Evolutionary conservation across 2,113 vertebrate genomes (phyloP).

Genomic region (Perccottus glenii): DNA sequence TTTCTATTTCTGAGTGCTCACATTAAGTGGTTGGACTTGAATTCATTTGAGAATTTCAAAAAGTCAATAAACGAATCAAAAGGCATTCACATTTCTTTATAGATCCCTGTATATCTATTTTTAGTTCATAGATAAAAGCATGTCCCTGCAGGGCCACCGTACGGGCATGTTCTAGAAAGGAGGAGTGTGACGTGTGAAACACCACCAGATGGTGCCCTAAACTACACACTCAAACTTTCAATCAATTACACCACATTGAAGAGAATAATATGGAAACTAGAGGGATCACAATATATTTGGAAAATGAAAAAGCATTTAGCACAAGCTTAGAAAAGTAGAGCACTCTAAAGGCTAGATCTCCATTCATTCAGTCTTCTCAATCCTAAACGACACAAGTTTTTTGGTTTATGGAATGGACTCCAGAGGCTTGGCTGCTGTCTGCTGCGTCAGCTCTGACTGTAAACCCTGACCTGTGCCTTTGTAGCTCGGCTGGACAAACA

Average conservation of each 20-base stretch:
- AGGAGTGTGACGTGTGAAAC: no score
- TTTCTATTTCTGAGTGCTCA: slow-evolving; percentile 23
- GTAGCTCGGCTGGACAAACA: slow-evolving; percentile 36
- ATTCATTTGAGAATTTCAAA: slow-evolving; percentile 41
- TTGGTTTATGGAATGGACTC: slow-evolving; percentile 57
- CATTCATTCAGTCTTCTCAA: slow-evolving; percentile 30
- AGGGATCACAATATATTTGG: neutral
- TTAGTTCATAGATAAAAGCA: no score
- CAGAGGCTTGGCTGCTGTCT: slow-evolving; percentile 43
- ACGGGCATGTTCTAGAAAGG: no score
- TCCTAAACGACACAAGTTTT: slow-evolving; percentile 38
- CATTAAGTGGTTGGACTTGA: slow-evolving; percentile 30
- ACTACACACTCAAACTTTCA: no score
- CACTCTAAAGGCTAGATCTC: slow-evolving; percentile 7
- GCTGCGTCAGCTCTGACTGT: slow-evolving; percentile 56
- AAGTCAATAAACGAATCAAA: no score
- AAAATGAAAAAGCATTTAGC: no score
- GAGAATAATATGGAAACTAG: no score
- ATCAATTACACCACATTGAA: no score
- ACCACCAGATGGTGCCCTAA: no score
- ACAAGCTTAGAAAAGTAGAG: neutral
- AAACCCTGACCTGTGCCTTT: slow-evolving; percentile 53
- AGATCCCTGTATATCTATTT: no score
- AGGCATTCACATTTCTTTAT: no score
- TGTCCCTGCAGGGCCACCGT: no score